A percentile compares a stretch with the other conserved stretches of the same genome.
These are phyloP conservation scores for Athene noctua DNA, from an alignment of 2,113 vertebrate genomes.

Conservation along the genomic window DNA sequence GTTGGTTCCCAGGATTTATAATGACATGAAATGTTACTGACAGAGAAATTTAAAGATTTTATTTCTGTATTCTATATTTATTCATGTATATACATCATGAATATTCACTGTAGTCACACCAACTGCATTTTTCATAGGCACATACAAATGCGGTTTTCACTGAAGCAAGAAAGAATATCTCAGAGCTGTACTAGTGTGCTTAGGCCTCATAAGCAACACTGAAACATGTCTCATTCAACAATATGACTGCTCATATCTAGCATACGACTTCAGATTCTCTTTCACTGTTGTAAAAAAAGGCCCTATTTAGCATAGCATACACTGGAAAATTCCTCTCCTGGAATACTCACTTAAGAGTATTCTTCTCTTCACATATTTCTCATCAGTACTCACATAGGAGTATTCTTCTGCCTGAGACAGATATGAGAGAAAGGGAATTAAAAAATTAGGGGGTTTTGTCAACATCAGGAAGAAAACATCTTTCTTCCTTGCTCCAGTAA, in stretches of 20 bases:
- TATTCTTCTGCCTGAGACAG: neutral
- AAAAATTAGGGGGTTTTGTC: neutral
- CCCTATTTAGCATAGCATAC: neutral
- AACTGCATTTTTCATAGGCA: neutral
- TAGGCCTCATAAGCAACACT: neutral
- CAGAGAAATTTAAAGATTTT: neutral
- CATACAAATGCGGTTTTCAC: neutral
- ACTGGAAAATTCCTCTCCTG: neutral
- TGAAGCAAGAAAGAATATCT: neutral
- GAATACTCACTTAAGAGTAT: neutral
- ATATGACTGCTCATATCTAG: neutral
- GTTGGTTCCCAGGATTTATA: neutral
- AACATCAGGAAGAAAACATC: neutral
- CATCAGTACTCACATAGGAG: neutral
- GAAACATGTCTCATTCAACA: neutral
- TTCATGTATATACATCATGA: neutral
- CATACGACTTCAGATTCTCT: neutral
- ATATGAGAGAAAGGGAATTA: neutral
- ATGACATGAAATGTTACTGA: neutral
- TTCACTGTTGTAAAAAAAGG: neutral
- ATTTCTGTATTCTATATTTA: neutral
- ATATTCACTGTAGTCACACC: neutral
- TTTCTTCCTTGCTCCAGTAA: neutral
- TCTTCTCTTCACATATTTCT: neutral
- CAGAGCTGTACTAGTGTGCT: neutral